Evolutionary conservation across 2,888 invertebrate species (phyloP), one percentile per base, ranked within the genome.

Genomic region (Ernsta delagoae): DNA sequence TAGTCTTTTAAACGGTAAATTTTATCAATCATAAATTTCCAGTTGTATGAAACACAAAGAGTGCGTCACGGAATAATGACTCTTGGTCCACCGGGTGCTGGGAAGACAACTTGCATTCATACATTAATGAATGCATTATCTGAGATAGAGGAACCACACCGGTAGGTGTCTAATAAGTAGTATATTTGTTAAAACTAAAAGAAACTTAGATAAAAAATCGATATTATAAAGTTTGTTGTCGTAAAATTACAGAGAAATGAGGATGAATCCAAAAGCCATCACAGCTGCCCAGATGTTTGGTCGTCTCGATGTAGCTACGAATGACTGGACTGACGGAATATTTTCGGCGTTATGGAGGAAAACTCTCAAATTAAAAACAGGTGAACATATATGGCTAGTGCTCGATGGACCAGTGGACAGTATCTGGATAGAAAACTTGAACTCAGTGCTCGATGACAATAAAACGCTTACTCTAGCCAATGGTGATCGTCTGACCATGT

Each of bases 211-310:
- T 31, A 31, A 31, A 31, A 31, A 31, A 31, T 31, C 31, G 31
- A 31, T 31, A 31, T 31, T 3, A 31, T 31, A 31, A 31, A 31
- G 39, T 39, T 39, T 39, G 39, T 39, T 39, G 2, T 31, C 31
- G 31, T 31, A 31, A 31, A 39, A 16, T 50, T 59, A 54, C 78
- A 96, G 97, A 75, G 99, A 99, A 94, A 98, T 99, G 98, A 94
- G 99, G 75, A 99, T 99, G 99, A 99, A 99, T 89, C 99, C 99
- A 0, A 99, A 99, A 92, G 98, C 99, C 12, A 99, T 99, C 80
- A 99, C 99, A 11, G 98, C 99, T 0, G 96, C 98, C 0, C 99
- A 99, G 94, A 99, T 99, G 99, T 99, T 99, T 84, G 99, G 99
- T 0, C 95, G 98, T 39, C 92, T 99, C 31, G 99, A 99, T 83